phyloP scores from a whole-genome alignment of 1,140 invertebrate species.

The Heliconius hewitsoni region DNA sequence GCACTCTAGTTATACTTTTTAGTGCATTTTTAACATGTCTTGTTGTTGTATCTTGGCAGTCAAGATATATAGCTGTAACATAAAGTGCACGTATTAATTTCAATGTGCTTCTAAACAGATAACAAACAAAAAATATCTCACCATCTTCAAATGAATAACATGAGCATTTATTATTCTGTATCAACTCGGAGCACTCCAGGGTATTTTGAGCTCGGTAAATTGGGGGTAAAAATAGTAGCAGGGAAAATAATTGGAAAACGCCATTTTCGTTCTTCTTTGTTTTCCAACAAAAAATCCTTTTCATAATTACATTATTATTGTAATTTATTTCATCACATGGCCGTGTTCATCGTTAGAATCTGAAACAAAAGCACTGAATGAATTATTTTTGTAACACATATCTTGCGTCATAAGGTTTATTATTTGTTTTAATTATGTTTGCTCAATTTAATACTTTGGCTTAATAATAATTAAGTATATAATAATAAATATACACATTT shows the following conservation, averaged over 20 bases:
- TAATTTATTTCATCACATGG: constrained; percentile 55
- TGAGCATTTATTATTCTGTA: constrained; percentile 71
- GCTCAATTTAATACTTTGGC: no score
- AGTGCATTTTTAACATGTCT: constrained; percentile 73
- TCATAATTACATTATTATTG: constrained; percentile 76
- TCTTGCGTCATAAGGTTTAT: not conserved
- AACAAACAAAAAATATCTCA: constrained; percentile 47
- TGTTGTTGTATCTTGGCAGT: constrained; percentile 68
- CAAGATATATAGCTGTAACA: constrained; percentile 70
- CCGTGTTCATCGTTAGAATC: constrained; percentile 42
- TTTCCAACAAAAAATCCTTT: constrained; percentile 65
- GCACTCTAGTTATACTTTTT: constrained; percentile 61
- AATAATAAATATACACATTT: not conserved
- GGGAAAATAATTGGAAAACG: constrained; percentile 68
- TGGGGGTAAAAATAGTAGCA: constrained; percentile 69
- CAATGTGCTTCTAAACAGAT: constrained; percentile 18
- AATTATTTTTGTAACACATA: not conserved
- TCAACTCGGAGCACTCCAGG: constrained; percentile 67
- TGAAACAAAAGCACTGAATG: constrained; percentile 46
- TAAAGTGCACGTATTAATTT: constrained; percentile 23
- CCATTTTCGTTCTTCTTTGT: constrained; percentile 61
- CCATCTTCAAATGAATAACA: constrained; percentile 75
- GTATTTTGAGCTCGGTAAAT: constrained; percentile 77
- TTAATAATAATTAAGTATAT: not conserved
- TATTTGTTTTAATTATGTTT: no score